These are phyloP conservation scores for Micromys minutus DNA, from an alignment of 2,113 vertebrate species.

Conservation along the genomic window DNA sequence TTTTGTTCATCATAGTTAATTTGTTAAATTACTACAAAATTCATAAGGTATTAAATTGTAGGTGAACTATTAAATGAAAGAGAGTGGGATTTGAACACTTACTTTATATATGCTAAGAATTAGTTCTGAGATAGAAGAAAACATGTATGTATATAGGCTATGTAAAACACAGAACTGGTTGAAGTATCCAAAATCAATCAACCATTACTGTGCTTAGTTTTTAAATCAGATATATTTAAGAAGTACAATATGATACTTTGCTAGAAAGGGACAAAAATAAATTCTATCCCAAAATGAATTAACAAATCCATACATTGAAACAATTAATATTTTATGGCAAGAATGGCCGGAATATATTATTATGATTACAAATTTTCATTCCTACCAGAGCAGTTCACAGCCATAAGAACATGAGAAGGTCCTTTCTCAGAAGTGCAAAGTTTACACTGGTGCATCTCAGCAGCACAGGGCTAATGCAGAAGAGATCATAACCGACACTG, in stretches of 20 bases:
- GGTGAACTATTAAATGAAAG: not conserved
- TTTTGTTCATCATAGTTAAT: constrained; percentile 17
- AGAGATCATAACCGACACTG: not conserved
- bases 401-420: not conserved
- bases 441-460: too few species aligned
- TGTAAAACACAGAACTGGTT: not conserved
- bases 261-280: not conserved
- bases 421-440: not conserved
- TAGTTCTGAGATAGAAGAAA: not conserved
- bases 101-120: not conserved
- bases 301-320: not conserved
- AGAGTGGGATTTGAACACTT: not conserved
- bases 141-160: not conserved
- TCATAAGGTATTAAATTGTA: not conserved
- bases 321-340: not conserved
- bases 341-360: not conserved
- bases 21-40: not conserved
- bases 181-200: constrained; percentile 12
- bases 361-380: not conserved
- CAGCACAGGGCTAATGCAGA: not conserved
- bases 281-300: not conserved
- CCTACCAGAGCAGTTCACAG: not conserved
- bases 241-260: not conserved
- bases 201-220: not conserved
- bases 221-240: not conserved